A percentile compares a stretch with the other conserved stretches of the same genome.
phyloP scores from a whole-genome alignment of 1,140 invertebrate species.

The Aporrectodea caliginosa region DNA sequence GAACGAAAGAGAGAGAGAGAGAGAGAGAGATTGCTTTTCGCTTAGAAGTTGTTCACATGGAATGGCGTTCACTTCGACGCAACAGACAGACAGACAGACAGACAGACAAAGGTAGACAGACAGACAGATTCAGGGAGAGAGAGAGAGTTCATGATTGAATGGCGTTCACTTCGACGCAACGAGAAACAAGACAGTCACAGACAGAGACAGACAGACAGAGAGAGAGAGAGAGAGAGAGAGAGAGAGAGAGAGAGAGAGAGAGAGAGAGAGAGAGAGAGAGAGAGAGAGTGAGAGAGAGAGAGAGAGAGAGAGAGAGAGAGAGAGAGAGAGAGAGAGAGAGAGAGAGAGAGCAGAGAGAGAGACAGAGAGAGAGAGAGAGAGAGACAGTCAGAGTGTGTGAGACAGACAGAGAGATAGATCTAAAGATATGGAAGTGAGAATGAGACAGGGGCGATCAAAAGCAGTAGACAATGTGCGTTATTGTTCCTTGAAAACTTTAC shows the following conservation, averaged over 20 bases:
- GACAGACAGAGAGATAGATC: no score
- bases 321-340: constrained; percentile 17
- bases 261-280: constrained; percentile 20
- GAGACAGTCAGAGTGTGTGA: neutral
- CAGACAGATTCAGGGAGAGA: neutral
- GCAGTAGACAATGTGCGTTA: no score
- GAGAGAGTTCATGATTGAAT: no score
- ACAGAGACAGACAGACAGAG: neutral
- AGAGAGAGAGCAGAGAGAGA: neutral
- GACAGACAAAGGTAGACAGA: neutral
- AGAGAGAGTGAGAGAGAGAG: constrained; percentile 18
- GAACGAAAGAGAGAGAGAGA: neutral
- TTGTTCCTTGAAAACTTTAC: no score
- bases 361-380: neutral
- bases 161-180: no score
- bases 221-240: neutral
- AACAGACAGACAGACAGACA: neutral
- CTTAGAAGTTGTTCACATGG: no score
- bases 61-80: no score
- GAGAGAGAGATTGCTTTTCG: neutral
- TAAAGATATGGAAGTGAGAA: no score
- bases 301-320: constrained; percentile 20
- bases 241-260: constrained; percentile 5
- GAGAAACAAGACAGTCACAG: no score
- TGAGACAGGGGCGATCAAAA: no score